These are phyloP conservation scores for Microlaimidae sp. DNA, from an alignment of 2,888 invertebrate species.

Conservation along the genomic window DNA sequence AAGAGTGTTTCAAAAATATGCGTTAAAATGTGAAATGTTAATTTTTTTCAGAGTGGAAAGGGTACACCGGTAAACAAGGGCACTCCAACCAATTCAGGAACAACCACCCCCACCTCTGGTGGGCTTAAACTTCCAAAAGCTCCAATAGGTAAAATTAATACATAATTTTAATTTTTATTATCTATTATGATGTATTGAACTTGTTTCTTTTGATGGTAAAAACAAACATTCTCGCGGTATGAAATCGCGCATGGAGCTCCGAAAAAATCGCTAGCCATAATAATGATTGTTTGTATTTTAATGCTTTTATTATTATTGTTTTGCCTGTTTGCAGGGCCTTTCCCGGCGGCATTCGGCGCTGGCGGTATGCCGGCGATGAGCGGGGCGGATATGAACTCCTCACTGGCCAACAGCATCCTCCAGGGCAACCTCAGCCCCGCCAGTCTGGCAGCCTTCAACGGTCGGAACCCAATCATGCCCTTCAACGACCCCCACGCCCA, in stretches of 20 bases:
- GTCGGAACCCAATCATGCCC: background rate
- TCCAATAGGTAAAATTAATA: slow-evolving; percentile 41
- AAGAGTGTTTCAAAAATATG: too few species aligned
- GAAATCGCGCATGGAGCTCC: too few species aligned
- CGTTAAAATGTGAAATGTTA: too few species aligned
- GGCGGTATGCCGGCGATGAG: background rate
- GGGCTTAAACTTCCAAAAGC: slow-evolving; percentile 44
- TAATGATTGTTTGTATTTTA: too few species aligned
- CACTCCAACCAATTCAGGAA: slow-evolving; percentile 52
- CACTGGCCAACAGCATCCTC: background rate
- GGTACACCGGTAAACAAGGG: slow-evolving; percentile 76
- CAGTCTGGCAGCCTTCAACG: background rate
- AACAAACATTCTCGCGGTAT: too few species aligned
- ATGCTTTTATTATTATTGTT: too few species aligned
- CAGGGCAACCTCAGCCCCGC: background rate
- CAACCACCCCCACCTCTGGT: slow-evolving; percentile 31
- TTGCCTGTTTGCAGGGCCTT: background rate
- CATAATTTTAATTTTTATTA: too few species aligned
- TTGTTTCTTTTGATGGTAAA: too few species aligned
- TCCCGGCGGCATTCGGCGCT: background rate
- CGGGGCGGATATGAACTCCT: background rate
- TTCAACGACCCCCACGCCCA: slow-evolving; percentile 24
- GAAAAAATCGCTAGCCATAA: too few species aligned
- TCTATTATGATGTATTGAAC: too few species aligned
- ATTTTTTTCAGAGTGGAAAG: slow-evolving; percentile 52